Conservation (phyloP, 2,113 vertebrate species). For the Macaca fascicularis region T2T-MFA8v1.1 NC_088393.1:60990001-60990500, state of each 20-base stretch:
- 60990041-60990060: conserved; percentile 2
- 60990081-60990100: background rate
- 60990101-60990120: background rate
- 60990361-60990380: background rate
- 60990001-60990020: background rate
- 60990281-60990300: background rate
- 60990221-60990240: background rate
- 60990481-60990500: too few relatives aligned
- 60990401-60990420: background rate
- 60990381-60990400: background rate
- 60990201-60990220: background rate
- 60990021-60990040: background rate
- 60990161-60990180: background rate
- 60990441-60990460: too few relatives aligned
- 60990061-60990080: background rate
- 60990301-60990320: background rate
- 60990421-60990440: background rate
- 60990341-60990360: background rate
- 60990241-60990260: background rate
- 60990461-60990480: too few relatives aligned
- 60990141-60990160: background rate
- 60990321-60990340: background rate
- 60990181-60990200: background rate
- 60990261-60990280: conserved; percentile 14
- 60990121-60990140: too few relatives aligned